Evolutionary conservation across 2,797 vertebrate genomes (phyloP).

Genomic region (Eupleurogrammus muticus): DNA sequence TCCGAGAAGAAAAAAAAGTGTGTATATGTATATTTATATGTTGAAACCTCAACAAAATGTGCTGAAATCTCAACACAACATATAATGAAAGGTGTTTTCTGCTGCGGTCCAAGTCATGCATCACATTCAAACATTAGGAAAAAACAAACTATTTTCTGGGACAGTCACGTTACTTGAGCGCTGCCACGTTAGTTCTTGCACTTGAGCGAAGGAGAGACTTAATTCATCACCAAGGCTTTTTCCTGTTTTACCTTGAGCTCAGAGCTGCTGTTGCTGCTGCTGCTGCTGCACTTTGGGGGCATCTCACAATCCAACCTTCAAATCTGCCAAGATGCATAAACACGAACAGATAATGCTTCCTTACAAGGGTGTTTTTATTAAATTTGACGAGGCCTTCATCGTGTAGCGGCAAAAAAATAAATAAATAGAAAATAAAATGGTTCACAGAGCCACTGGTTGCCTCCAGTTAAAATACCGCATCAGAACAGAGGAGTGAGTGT

Average conservation of each 20-base stretch:
- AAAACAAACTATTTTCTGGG: neutral
- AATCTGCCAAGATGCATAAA: slow-evolving; percentile 19
- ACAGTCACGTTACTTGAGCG: neutral
- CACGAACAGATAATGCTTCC: slow-evolving; percentile 19
- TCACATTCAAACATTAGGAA: too few relatives aligned
- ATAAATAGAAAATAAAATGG: slow-evolving; percentile 21
- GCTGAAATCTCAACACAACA: too few relatives aligned
- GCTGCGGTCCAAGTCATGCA: too few relatives aligned
- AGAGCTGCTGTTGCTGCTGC: slow-evolving; percentile 1
- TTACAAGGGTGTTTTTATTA: slow-evolving; percentile 33
- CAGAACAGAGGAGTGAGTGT: slow-evolving; percentile 30
- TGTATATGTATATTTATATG: too few relatives aligned
- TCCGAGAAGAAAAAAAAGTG: too few relatives aligned
- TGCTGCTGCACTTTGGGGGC: neutral
- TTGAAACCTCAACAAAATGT: too few relatives aligned
- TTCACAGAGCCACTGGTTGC: slow-evolving; percentile 35
- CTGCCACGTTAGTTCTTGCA: slow-evolving; percentile 3
- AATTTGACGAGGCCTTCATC: slow-evolving; percentile 22
- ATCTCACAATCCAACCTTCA: slow-evolving; percentile 6
- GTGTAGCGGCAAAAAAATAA: neutral
- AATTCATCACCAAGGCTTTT: neutral
- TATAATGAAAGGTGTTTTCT: too few relatives aligned
- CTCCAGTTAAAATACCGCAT: slow-evolving; percentile 32
- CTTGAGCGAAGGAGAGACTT: neutral
- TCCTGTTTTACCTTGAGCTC: slow-evolving; percentile 44